Conservation (phyloP, 2,888 invertebrate species). For the Tetanocera ferruginea region DNA sequence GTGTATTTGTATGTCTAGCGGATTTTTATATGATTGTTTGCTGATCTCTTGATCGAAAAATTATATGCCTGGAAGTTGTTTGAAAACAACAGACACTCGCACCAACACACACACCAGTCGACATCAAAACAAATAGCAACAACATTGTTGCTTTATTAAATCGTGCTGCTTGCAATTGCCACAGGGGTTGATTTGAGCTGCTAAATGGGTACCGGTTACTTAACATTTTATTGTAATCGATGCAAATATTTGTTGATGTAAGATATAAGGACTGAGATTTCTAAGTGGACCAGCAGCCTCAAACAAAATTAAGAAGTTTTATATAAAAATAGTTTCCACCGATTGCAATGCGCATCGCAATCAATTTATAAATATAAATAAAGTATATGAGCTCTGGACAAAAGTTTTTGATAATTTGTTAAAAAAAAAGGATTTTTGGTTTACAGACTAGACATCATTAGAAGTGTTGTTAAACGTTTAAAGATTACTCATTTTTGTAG, state of each 20-base stretch:
- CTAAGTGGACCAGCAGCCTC: too few species aligned
- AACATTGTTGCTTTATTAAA: constrained; percentile 35
- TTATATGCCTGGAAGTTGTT: constrained; percentile 61
- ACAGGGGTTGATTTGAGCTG: neutral
- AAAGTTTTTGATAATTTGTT: too few species aligned
- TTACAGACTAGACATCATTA: too few species aligned
- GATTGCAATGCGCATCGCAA: too few species aligned
- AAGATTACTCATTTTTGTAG: too few species aligned
- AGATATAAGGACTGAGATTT: neutral
- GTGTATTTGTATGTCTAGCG: constrained; percentile 19
- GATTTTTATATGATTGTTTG: constrained; percentile 54
- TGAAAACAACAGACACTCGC: constrained; percentile 49
- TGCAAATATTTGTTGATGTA: neutral
- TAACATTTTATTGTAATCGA: too few species aligned
- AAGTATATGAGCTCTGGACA: too few species aligned
- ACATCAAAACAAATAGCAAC: constrained; percentile 36
- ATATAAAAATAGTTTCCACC: too few species aligned
- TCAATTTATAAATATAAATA: too few species aligned
- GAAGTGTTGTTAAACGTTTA: too few species aligned
- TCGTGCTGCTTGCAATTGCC: neutral
- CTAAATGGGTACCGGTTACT: neutral
- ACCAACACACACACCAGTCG: constrained; percentile 35
- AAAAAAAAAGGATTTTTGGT: too few species aligned
- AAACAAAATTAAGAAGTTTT: too few species aligned
- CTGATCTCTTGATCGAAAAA: constrained; percentile 64